These are phyloP conservation scores for Oscheius sp. DNA, from an alignment of 2,888 invertebrate species.

Conservation along the genomic window DNA sequence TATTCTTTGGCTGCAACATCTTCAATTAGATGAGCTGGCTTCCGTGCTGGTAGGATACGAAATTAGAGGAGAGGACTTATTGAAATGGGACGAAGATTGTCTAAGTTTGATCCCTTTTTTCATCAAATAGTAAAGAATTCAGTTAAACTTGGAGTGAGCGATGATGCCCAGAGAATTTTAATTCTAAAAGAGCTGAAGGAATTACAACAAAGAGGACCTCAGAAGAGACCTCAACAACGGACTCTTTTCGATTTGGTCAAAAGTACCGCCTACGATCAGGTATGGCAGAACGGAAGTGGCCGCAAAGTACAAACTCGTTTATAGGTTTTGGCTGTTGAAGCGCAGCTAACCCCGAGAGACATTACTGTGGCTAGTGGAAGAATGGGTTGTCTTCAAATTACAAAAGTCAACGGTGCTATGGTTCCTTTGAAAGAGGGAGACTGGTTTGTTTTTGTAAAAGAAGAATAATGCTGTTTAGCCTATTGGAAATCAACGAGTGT, in stretches of 20 bases:
- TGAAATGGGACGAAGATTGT: constrained; percentile 49
- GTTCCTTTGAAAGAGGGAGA: constrained; percentile 54
- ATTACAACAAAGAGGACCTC: constrained; percentile 38
- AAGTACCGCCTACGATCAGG: constrained; percentile 52
- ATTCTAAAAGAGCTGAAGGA: constrained; percentile 38
- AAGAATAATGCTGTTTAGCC: constrained; percentile 34
- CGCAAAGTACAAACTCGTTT: neutral
- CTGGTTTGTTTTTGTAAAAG: constrained; percentile 35
- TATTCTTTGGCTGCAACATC: constrained; percentile 57
- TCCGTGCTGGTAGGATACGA: constrained; percentile 57
- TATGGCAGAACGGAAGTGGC: constrained; percentile 4
- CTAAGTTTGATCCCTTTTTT: too few relatives aligned
- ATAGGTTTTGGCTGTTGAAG: constrained; percentile 55
- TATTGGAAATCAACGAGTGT: constrained; percentile 53
- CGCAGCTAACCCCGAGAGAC: constrained; percentile 51
- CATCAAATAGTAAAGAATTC: too few relatives aligned
- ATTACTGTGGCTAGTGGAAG: constrained; percentile 49
- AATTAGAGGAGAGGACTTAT: constrained; percentile 50
- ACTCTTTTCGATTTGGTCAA: constrained; percentile 55
- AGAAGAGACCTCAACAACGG: constrained; percentile 30
- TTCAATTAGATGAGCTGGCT: constrained; percentile 55
- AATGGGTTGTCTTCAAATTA: constrained; percentile 52
- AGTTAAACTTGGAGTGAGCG: constrained; percentile 46
- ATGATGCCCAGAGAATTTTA: constrained; percentile 31
- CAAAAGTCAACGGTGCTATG: constrained; percentile 56